phyloP scores from a whole-genome alignment of 2,888 invertebrate genomes.

The Trilocha varians region DNA sequence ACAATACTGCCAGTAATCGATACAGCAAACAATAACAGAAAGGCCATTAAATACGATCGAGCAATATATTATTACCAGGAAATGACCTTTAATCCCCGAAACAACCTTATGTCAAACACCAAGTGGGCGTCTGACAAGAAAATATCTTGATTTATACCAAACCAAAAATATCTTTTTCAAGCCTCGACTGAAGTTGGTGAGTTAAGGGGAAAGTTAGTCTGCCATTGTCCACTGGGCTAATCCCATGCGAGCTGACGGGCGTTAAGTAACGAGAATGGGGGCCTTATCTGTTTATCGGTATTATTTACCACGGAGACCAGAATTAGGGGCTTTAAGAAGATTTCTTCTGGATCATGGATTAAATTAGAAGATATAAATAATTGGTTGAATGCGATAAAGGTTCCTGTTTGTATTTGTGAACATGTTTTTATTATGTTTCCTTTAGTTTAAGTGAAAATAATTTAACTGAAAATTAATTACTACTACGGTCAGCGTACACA shows the following conservation, averaged over 20 bases:
- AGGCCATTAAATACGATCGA: background rate
- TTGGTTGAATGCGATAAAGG: too few relatives aligned
- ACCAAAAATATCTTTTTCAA: constrained; percentile 1
- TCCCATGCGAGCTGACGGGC: constrained; percentile 3
- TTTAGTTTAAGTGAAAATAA: too few relatives aligned
- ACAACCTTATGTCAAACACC: background rate
- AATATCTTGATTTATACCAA: constrained; percentile 1
- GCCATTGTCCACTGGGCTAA: constrained; percentile 2
- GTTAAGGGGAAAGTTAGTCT: constrained; percentile 1
- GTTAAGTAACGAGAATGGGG: constrained; percentile 4
- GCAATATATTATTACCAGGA: background rate
- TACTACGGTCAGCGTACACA: too few relatives aligned
- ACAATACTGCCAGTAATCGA: background rate
- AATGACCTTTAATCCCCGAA: background rate
- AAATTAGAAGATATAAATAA: too few relatives aligned
- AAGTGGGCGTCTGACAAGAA: constrained; percentile 1
- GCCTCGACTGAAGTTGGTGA: background rate
- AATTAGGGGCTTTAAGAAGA: background rate
- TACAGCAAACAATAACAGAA: background rate
- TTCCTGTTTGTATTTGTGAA: too few relatives aligned
- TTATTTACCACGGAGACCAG: background rate
- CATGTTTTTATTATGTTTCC: too few relatives aligned
- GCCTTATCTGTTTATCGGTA: constrained; percentile 5
- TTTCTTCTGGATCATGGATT: background rate
- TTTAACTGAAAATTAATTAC: too few relatives aligned